phyloP scores from a whole-genome alignment of 2,888 invertebrate genomes.

The Entomobrya proxima region DNA sequence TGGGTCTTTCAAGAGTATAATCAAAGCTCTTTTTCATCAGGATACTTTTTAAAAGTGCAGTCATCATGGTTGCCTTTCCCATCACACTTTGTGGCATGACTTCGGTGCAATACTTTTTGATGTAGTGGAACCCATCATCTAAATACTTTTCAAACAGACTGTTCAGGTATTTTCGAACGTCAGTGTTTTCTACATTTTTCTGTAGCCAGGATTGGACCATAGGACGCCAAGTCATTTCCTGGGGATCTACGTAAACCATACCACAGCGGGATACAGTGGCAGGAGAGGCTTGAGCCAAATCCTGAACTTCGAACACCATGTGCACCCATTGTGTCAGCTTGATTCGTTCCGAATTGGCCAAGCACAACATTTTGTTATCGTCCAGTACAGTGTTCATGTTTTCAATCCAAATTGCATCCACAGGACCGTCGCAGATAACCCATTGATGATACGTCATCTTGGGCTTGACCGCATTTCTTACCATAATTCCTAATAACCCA shows the following conservation, averaged over 20 bases:
- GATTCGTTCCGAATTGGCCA: slow-evolving; percentile 90
- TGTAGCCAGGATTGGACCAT: slow-evolving; percentile 87
- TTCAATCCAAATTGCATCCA: slow-evolving; percentile 96
- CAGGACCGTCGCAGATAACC: slow-evolving; percentile 80
- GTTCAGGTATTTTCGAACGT: slow-evolving; percentile 82
- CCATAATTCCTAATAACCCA: slow-evolving; percentile 86
- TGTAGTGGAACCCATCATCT: slow-evolving; percentile 83
- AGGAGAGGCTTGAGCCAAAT: slow-evolving; percentile 92
- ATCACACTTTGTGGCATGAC: slow-evolving; percentile 83
- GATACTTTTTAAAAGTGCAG: slow-evolving; percentile 85
- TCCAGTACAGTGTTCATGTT: slow-evolving; percentile 86
- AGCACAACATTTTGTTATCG: slow-evolving; percentile 94
- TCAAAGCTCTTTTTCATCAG: slow-evolving; percentile 83
- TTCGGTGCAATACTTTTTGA: slow-evolving; percentile 82
- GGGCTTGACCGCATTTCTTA: slow-evolving; percentile 80
- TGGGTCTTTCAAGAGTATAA: slow-evolving; percentile 80
- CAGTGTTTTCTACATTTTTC: slow-evolving; percentile 79
- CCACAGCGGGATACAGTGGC: slow-evolving; percentile 89
- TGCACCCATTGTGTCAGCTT: slow-evolving; percentile 92
- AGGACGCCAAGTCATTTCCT: slow-evolving; percentile 89
- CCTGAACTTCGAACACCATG: slow-evolving; percentile 81
- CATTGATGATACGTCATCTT: slow-evolving; percentile 86
- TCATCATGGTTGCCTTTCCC: slow-evolving; percentile 87
- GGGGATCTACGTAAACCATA: slow-evolving; percentile 93
- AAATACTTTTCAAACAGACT: slow-evolving; percentile 84